phyloP scores from a whole-genome alignment of 1,140 invertebrate genomes.

The Pararge aegeria region DNA sequence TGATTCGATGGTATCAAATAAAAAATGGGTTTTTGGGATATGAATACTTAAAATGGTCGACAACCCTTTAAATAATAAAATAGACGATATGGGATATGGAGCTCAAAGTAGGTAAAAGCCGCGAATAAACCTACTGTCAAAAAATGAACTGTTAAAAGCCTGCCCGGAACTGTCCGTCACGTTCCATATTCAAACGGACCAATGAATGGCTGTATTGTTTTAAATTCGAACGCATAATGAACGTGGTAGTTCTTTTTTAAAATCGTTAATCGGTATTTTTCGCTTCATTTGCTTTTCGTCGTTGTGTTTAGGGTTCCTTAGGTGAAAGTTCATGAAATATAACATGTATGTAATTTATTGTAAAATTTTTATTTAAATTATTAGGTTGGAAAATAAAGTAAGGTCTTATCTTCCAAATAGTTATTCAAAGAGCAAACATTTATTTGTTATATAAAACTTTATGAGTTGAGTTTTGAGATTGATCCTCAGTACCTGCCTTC shows the following conservation, averaged over 20 bases:
- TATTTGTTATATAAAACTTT: too few species aligned
- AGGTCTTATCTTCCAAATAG: too few species aligned
- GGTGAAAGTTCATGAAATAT: background rate
- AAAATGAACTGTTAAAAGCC: slow-evolving; percentile 49
- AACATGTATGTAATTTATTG: too few species aligned
- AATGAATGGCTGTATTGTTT: slow-evolving; percentile 70
- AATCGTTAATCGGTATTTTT: slow-evolving; percentile 66
- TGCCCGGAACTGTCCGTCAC: slow-evolving; percentile 62
- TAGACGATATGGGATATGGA: background rate
- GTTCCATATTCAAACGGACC: slow-evolving; percentile 60
- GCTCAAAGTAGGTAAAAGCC: background rate
- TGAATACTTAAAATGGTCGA: background rate
- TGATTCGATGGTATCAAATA: too few species aligned
- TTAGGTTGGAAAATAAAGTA: background rate
- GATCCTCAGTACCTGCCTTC: too few species aligned
- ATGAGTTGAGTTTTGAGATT: too few species aligned
- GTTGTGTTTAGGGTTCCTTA: slow-evolving; percentile 26
- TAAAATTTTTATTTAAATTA: background rate
- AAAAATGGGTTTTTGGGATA: too few species aligned
- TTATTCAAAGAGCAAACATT: too few species aligned
- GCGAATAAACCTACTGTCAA: slow-evolving; percentile 20
- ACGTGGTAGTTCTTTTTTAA: slow-evolving; percentile 50
- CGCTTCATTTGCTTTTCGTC: slow-evolving; percentile 61
- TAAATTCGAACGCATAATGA: slow-evolving; percentile 65
- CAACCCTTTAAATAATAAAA: background rate